Evolutionary conservation across 1,140 invertebrate species (phyloP).

Genomic region (Maniola jurtina): DNA sequence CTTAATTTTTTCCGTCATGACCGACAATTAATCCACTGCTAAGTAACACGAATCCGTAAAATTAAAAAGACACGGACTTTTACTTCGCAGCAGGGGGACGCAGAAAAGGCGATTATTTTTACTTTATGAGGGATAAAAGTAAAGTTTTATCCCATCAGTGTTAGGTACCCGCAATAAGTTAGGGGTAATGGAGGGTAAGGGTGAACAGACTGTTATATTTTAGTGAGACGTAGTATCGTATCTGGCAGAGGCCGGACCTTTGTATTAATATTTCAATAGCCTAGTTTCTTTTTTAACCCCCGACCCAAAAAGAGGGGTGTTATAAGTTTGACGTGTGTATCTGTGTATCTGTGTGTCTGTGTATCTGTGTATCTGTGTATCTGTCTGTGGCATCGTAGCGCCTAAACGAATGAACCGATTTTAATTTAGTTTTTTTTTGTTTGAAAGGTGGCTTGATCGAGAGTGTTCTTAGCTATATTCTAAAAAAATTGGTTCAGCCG

Average conservation of each 20-base stretch:
- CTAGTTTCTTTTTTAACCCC: no score
- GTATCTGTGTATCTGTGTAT: no score
- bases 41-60: constrained; percentile 5
- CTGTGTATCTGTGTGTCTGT: no score
- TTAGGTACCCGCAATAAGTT: constrained; percentile 27
- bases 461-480: no score
- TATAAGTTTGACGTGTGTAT: no score
- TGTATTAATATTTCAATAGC: constrained; percentile 12
- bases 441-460: no score
- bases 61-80: constrained; percentile 22
- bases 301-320: no score
- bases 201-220: constrained; percentile 27
- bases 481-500: no score
- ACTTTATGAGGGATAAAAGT: constrained; percentile 34
- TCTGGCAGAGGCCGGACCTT: neutral
- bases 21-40: neutral
- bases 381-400: no score
- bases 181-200: constrained; percentile 27
- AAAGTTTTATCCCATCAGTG: constrained; percentile 32
- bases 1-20: neutral
- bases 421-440: no score
- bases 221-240: constrained; percentile 14
- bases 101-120: constrained; percentile 27
- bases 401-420: no score
- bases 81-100: constrained; percentile 17